Evolutionary conservation across 2,888 invertebrate species (phyloP).

Genomic region (Oscheius sp.): DNA sequence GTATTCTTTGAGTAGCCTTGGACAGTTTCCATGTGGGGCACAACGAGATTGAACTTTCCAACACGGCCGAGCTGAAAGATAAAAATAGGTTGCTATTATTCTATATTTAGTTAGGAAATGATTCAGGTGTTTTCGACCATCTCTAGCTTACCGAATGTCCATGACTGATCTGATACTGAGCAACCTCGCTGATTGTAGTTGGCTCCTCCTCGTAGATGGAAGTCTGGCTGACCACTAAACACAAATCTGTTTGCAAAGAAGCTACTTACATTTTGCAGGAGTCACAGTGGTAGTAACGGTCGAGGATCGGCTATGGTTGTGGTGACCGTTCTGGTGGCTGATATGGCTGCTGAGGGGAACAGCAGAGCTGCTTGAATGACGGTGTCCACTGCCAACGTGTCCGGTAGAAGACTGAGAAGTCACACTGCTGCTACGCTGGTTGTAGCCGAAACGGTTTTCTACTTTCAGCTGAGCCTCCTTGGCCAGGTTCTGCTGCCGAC

Average conservation of each 20-base stretch:
- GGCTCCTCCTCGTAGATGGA: constrained; percentile 58
- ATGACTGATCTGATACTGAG: constrained; percentile 44
- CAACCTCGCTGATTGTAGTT: constrained; percentile 46
- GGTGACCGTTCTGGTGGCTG: constrained; percentile 9
- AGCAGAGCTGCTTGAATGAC: neutral
- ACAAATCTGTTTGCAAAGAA: neutral
- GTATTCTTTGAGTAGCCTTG: constrained; percentile 50
- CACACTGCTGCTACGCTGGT: constrained; percentile 11
- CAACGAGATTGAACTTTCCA: constrained; percentile 48
- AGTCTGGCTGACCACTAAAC: constrained; percentile 9
- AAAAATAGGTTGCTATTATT: constrained; percentile 17
- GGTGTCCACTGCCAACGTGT: constrained; percentile 1
- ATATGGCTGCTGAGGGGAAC: constrained; percentile 4
- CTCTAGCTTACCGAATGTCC: constrained; percentile 47
- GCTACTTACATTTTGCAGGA: constrained; percentile 11
- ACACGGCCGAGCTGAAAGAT: constrained; percentile 42
- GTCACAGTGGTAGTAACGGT: constrained; percentile 11
- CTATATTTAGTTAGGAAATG: neutral
- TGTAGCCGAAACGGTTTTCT: neutral
- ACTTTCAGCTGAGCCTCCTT: constrained; percentile 46
- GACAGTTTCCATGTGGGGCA: constrained; percentile 52
- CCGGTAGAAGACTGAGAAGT: constrained; percentile 6
- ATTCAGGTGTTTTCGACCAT: no score
- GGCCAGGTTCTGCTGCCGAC: constrained; percentile 47
- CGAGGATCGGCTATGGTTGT: constrained; percentile 8